Percentiles rank a stretch among this genome's conserved stretches.
phyloP scores from a whole-genome alignment of 2,113 vertebrate species.

The Oryzias javanicus region DNA sequence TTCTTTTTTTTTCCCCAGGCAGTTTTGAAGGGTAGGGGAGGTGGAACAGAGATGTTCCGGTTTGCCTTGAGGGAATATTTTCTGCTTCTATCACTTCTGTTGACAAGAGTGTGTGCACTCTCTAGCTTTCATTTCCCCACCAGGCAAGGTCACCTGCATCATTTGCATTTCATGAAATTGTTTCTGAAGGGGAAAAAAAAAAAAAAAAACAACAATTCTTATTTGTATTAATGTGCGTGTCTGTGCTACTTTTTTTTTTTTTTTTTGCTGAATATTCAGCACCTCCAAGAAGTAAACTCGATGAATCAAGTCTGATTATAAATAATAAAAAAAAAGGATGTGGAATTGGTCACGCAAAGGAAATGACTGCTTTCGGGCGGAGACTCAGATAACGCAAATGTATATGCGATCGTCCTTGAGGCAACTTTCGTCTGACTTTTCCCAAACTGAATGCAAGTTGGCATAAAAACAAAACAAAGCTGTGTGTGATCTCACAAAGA shows the following conservation, averaged over 20 bases:
- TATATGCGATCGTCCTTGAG: slow-evolving; percentile 36
- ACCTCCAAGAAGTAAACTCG: slow-evolving; percentile 54
- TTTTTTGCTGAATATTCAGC: slow-evolving; percentile 69
- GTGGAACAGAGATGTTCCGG: slow-evolving; percentile 42
- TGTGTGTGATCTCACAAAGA: no score
- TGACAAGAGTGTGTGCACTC: slow-evolving; percentile 51
- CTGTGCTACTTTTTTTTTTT: slow-evolving; percentile 42
- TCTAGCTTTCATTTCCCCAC: slow-evolving; percentile 47
- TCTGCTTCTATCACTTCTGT: slow-evolving; percentile 47
- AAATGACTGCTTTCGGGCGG: slow-evolving; percentile 30
- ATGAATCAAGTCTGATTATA: slow-evolving; percentile 63
- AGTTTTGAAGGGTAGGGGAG: slow-evolving; percentile 21
- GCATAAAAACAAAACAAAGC: no score
- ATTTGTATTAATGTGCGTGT: slow-evolving; percentile 71
- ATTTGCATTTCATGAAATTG: slow-evolving; percentile 73
- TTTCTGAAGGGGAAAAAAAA: slow-evolving; percentile 42
- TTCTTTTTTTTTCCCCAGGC: background rate
- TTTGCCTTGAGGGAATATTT: slow-evolving; percentile 49
- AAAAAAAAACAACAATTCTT: slow-evolving; percentile 33
- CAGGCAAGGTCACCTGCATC: slow-evolving; percentile 69
- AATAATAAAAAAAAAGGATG: slow-evolving; percentile 29
- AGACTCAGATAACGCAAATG: slow-evolving; percentile 28
- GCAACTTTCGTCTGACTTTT: slow-evolving; percentile 20
- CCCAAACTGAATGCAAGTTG: background rate
- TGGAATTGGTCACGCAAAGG: slow-evolving; percentile 23